Evolutionary conservation across 2,113 vertebrate species (phyloP).

Genomic region (Psittacara wagleri): DNA sequence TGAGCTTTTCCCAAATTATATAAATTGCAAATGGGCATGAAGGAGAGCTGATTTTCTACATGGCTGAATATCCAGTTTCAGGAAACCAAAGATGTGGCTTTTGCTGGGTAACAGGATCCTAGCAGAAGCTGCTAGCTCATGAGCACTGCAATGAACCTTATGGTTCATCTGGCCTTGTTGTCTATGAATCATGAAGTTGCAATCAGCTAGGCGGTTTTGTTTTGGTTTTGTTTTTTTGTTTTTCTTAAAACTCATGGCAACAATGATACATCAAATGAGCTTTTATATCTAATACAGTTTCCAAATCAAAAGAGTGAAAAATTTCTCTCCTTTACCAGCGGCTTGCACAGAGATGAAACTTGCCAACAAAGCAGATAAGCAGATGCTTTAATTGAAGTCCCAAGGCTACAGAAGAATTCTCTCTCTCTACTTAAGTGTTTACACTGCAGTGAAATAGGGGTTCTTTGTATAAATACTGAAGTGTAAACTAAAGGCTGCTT

Average conservation of each 20-base stretch:
- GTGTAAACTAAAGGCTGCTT: neutral
- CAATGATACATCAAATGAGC: neutral
- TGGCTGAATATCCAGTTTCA: conserved; percentile 5
- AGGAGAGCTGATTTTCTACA: conserved; percentile 12
- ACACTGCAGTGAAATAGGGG: neutral
- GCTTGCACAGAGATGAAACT: neutral
- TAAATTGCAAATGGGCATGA: neutral
- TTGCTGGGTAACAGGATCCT: neutral
- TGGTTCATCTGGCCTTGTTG: neutral
- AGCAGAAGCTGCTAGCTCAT: neutral
- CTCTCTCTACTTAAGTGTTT: neutral
- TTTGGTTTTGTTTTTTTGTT: neutral
- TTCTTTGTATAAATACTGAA: neutral
- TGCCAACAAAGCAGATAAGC: neutral
- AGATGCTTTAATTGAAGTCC: neutral
- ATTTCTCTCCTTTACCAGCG: neutral
- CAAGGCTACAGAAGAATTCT: neutral
- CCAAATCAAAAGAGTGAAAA: neutral
- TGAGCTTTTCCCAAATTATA: conserved; percentile 30
- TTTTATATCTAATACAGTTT: neutral
- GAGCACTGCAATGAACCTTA: neutral
- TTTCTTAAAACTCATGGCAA: neutral
- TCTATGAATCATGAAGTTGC: neutral
- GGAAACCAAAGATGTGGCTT: neutral
- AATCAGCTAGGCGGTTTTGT: neutral